Percentiles rank a stretch among this genome's conserved stretches.
Conservation (phyloP, 2,888 invertebrate species). For the Meghimatium bilineatum region DNA sequence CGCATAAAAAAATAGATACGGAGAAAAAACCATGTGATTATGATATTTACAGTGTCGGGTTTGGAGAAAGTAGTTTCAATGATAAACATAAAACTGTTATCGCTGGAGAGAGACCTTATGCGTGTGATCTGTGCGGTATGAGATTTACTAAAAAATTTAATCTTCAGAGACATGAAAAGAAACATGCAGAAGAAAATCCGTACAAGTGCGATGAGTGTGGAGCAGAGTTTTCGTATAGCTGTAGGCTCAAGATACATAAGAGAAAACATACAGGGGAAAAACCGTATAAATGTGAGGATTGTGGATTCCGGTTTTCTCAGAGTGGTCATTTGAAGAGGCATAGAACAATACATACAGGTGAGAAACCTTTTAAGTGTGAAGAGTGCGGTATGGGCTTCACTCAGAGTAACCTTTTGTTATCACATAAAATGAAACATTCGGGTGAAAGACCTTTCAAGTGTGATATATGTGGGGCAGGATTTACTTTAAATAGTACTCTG, state of each 20-base stretch:
- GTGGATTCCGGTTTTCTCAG: background rate
- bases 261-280: conserved; percentile 19
- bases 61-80: background rate
- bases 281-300: conserved; percentile 30
- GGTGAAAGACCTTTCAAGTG: conserved; percentile 14
- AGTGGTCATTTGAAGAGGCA: conserved; percentile 4
- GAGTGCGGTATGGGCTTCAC: conserved; percentile 3
- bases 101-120: background rate
- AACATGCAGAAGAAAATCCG: conserved; percentile 23
- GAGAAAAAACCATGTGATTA: background rate
- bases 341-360: conserved; percentile 2
- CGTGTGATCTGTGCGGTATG: conserved; percentile 23
- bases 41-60: background rate
- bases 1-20: background rate
- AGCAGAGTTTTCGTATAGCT: conserved; percentile 7
- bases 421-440: conserved; percentile 12
- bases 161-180: conserved; percentile 3
- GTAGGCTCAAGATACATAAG: conserved; percentile 1
- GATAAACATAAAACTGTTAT: background rate
- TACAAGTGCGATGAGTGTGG: conserved; percentile 23
- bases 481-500: background rate
- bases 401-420: background rate
- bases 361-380: conserved; percentile 11
- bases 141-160: conserved; percentile 5
- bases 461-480: conserved; percentile 4